phyloP scores from a whole-genome alignment of 37 sponge, comb jelly and placozoan genomes.

The Petrosia ficiformis region DNA sequence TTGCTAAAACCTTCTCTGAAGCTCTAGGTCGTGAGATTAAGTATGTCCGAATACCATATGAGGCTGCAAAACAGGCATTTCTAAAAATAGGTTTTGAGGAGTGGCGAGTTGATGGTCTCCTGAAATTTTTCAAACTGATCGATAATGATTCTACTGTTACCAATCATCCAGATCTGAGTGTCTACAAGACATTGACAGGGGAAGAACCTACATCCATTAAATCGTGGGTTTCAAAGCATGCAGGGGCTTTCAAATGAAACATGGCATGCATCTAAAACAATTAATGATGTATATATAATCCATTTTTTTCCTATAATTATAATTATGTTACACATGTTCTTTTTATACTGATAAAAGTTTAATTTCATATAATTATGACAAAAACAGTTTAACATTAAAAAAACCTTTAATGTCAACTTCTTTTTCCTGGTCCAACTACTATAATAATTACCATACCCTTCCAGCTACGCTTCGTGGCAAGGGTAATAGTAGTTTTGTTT shows the following conservation, averaged over 20 bases:
- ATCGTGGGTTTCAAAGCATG: slow-evolving; percentile 26
- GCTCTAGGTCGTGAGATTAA: slow-evolving; percentile 46
- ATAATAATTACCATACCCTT: too few relatives aligned
- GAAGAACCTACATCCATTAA: slow-evolving; percentile 50
- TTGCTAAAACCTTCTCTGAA: slow-evolving; percentile 25
- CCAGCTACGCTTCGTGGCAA: too few relatives aligned
- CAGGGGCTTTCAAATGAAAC: slow-evolving; percentile 38
- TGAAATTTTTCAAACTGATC: slow-evolving; percentile 34
- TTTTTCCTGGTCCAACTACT: too few relatives aligned
- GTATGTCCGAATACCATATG: slow-evolving; percentile 39
- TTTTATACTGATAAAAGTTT: too few relatives aligned
- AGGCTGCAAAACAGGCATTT: slow-evolving; percentile 40
- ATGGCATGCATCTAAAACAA: slow-evolving; percentile 20
- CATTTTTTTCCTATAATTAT: too few relatives aligned
- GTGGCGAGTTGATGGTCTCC: slow-evolving; percentile 31
- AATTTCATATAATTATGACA: too few relatives aligned
- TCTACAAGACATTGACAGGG: slow-evolving; percentile 42
- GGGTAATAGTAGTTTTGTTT: too few relatives aligned
- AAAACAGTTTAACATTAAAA: too few relatives aligned
- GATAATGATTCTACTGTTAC: slow-evolving; percentile 22
- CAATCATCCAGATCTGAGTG: neutral
- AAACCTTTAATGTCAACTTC: too few relatives aligned
- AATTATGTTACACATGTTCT: too few relatives aligned
- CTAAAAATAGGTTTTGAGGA: slow-evolving; percentile 28
- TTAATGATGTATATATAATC: slow-evolving; percentile 18